Base-by-base conservation (phyloP, 2,113 vertebrate genomes). In the Cyphomyrus plagiostoma region DNA sequence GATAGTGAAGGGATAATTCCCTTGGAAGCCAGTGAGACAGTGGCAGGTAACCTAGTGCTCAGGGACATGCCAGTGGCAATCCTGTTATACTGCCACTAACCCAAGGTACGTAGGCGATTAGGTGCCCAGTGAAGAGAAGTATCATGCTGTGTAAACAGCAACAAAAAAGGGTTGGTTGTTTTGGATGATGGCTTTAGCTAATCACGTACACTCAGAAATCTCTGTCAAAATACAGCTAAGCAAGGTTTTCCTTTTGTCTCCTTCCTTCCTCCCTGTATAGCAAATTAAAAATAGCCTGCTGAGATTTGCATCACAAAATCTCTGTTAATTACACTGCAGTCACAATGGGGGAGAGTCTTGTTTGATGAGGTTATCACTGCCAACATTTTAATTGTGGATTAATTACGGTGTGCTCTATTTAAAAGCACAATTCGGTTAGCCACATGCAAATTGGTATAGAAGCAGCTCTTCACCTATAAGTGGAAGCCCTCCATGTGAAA, bases 341-440 rank as follows among this genome's bases (percentile, higher is more conserved):
- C 86, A 88, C 86, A 88, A 88, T 87, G 49, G 86, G 86, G 86
- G 86, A 53, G 86, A 62, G 53, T 45, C 52, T 45, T 88, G 86
- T 10, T 30, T 88, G 86, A 88, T 88, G 52, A 88, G 35, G 86
- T 62, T 88, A 62, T 88, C 35, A 45, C 86, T 66, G 52, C 30
- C 53, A 88, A 62, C 56, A 88, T 88, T 62, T 88, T 62, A 66
- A 62, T 88, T 66, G 35, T 62, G 19, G 53, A 88, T 88, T 62
- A 88, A 88, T 88, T 88, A 45, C 53, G 42, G 42, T 62, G 42
- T 19, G 56, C 53, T 88, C 39, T 88, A 88, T 42, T 88, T 62
- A 62, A 62, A 88, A 88, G 15, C 1, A 9, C 35, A 88, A 15
- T 88, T 88, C 39, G 21, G 56, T 23, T 62, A 45, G 86, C 39